A percentile compares a stretch with the other conserved stretches of the same genome.
Evolutionary conservation across 2,797 vertebrate genomes (phyloP).

Genomic region (Neopelma chrysocephalum): DNA sequence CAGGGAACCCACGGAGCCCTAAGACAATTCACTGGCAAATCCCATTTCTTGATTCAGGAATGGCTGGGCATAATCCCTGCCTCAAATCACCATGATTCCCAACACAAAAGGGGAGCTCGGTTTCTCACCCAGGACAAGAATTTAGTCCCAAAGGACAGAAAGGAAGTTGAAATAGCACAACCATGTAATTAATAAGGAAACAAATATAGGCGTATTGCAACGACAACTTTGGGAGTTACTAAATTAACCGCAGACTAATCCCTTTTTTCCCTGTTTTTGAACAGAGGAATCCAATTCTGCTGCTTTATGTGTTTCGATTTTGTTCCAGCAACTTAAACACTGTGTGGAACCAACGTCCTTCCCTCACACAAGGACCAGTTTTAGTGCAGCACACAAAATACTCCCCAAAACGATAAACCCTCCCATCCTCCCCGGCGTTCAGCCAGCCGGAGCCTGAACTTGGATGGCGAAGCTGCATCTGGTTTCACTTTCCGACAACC

Average conservation of each 20-base stretch:
- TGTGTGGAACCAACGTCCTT: not conserved
- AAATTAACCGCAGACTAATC: not conserved
- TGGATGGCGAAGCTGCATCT: not conserved
- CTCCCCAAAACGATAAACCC: not conserved
- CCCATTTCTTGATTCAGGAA: not conserved
- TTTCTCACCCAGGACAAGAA: conserved; percentile 1
- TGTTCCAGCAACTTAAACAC: not conserved
- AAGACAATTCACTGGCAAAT: not conserved
- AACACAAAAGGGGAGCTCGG: not conserved
- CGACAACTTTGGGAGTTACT: not conserved
- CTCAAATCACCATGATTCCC: not conserved
- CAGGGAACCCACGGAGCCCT: not conserved
- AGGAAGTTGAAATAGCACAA: not conserved
- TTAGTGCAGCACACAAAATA: not conserved
- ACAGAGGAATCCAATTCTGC: not conserved
- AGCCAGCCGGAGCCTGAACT: not conserved
- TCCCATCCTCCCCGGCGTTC: not conserved
- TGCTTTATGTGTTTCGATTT: not conserved
- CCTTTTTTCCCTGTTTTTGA: not conserved
- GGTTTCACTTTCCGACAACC: conserved; percentile 34
- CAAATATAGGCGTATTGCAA: not conserved
- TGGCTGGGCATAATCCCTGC: not conserved
- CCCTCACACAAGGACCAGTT: not conserved
- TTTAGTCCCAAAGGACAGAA: not conserved
- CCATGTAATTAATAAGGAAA: not conserved